phyloP scores from a whole-genome alignment of 2,797 vertebrate species.

The Oreonectes daqikongensis region DNA sequence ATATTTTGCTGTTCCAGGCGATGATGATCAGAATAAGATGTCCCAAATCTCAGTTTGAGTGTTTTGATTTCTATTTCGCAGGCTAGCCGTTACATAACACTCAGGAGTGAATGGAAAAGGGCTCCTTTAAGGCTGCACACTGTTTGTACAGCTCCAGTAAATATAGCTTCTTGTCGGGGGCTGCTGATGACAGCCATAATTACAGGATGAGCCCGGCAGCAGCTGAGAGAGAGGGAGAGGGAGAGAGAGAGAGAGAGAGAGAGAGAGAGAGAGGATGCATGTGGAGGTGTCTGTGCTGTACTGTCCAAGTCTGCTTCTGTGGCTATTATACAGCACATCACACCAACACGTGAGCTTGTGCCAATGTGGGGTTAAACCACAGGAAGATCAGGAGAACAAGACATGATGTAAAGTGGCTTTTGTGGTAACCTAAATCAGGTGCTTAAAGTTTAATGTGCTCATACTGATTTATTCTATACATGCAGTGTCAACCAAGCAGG shows the following conservation, averaged over 20 bases:
- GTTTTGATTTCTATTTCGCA: slow-evolving; percentile 8
- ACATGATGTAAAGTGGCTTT: slow-evolving; percentile 32
- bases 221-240: slow-evolving; percentile 68
- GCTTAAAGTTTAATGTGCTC: slow-evolving; percentile 45
- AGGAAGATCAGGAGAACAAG: slow-evolving; percentile 25
- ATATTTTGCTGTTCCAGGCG: background rate
- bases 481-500: background rate
- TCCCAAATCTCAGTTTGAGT: background rate
- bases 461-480: slow-evolving; percentile 1
- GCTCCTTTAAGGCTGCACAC: slow-evolving; percentile 49
- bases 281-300: slow-evolving; percentile 58
- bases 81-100: slow-evolving; percentile 46
- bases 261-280: slow-evolving; percentile 61
- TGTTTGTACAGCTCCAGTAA: slow-evolving; percentile 63
- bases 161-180: slow-evolving; percentile 75
- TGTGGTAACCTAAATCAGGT: slow-evolving; percentile 23
- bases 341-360: slow-evolving; percentile 5
- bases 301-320: slow-evolving; percentile 44
- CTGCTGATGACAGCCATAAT: slow-evolving; percentile 79
- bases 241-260: slow-evolving; percentile 58
- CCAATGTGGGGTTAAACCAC: slow-evolving; percentile 40
- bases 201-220: slow-evolving; percentile 73
- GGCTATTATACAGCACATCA: slow-evolving; percentile 20
- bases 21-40: background rate
- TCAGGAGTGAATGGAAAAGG: slow-evolving; percentile 24